Percentiles rank a stretch among this genome's conserved stretches.
These are phyloP conservation scores for Stictonetta naevosa DNA, from an alignment of 2,113 vertebrate species.

Conservation along the genomic window DNA sequence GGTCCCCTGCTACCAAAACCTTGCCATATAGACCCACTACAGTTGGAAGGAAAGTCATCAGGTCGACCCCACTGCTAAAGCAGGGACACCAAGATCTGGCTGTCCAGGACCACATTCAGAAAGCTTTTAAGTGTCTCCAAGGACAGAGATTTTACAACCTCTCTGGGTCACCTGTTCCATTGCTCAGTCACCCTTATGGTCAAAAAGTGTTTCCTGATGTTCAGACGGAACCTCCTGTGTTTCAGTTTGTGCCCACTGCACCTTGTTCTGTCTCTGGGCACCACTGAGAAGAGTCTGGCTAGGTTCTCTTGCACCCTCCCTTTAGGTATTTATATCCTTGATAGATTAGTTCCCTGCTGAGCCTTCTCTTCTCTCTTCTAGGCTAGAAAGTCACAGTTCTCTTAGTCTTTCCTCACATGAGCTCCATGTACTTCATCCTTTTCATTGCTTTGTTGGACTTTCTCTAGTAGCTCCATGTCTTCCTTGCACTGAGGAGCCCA, in stretches of 20 bases:
- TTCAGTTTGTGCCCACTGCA: background rate
- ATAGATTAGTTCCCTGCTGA: background rate
- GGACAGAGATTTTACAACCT: background rate
- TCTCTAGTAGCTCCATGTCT: background rate
- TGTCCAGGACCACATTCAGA: background rate
- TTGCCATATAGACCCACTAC: too few relatives aligned
- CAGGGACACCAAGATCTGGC: background rate
- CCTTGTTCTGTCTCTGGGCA: background rate
- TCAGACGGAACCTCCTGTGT: background rate
- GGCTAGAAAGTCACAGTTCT: background rate
- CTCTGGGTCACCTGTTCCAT: background rate
- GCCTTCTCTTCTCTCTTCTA: background rate
- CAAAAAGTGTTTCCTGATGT: background rate
- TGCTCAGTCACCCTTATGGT: background rate
- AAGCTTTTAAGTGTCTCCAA: background rate
- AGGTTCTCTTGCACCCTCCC: too few relatives aligned
- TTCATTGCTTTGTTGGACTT: background rate
- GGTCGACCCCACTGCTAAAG: background rate
- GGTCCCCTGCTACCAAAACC: too few relatives aligned
- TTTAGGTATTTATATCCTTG: background rate
- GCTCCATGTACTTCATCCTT: background rate
- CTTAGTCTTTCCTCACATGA: background rate
- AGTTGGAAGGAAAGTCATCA: background rate
- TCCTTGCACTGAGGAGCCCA: background rate
- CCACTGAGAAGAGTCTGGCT: background rate